Percentiles rank a stretch among this genome's conserved stretches.
Conservation (phyloP, 2,888 invertebrate genomes). For the Chrysina gloriosa region DNA sequence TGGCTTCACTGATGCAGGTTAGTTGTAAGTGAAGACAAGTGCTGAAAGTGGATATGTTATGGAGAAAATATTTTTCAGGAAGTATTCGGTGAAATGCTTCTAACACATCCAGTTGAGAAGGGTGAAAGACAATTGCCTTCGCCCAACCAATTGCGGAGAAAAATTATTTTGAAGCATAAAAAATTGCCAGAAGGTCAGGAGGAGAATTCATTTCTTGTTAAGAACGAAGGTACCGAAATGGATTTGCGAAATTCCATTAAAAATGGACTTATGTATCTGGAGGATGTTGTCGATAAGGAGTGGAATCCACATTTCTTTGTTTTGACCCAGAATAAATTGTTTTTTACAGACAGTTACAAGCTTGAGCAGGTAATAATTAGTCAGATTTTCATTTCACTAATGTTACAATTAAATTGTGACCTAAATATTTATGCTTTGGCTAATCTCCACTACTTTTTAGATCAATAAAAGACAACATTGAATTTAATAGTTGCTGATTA, state of each 20-base stretch:
- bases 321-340: conserved; percentile 86
- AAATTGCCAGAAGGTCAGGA: conserved; percentile 92
- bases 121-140: conserved; percentile 85
- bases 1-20: conserved; percentile 83
- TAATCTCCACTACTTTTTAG: no score
- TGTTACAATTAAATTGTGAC: no score
- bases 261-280: conserved; percentile 89
- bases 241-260: conserved; percentile 86
- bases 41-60: background rate
- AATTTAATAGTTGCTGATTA: no score
- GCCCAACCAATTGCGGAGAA: conserved; percentile 80
- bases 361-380: conserved; percentile 57
- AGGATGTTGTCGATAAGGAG: conserved; percentile 88
- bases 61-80: conserved; percentile 64
- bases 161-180: conserved; percentile 90
- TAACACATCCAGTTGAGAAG: conserved; percentile 82
- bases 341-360: conserved; percentile 81
- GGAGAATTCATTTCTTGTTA: conserved; percentile 72
- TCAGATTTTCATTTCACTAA: conserved; percentile 7
- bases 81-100: conserved; percentile 86
- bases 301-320: conserved; percentile 97
- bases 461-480: no score
- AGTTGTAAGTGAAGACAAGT: conserved; percentile 10
- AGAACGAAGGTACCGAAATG: conserved; percentile 75
- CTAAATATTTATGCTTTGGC: no score